Percentiles rank a stretch among this genome's conserved stretches.
Conservation (phyloP, 2,113 vertebrate genomes). For the Vicugna pacos region DNA sequence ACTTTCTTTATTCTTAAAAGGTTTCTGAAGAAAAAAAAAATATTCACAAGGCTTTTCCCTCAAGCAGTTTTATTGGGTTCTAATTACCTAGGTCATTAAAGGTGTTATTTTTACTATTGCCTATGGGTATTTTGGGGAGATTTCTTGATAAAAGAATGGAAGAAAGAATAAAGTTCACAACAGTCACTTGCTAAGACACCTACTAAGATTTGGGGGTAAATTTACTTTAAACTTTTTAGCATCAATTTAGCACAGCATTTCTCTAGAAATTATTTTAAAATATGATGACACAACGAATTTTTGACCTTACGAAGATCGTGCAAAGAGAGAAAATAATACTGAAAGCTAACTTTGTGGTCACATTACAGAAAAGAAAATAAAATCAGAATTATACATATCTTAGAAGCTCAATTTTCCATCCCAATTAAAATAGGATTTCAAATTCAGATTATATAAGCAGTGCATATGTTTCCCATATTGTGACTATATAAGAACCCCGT, state of each 20-base stretch:
- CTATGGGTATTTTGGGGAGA: slow-evolving; percentile 36
- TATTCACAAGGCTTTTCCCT: neutral
- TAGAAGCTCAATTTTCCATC: neutral
- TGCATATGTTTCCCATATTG: neutral
- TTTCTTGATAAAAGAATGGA: slow-evolving; percentile 31
- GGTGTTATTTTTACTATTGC: slow-evolving; percentile 14
- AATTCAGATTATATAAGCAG: neutral
- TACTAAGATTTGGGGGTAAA: neutral
- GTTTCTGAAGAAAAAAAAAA: neutral
- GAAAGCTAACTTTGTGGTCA: neutral
- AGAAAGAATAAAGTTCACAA: slow-evolving; percentile 40
- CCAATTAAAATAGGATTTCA: slow-evolving; percentile 37
- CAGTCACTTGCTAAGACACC: neutral
- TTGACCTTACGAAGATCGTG: neutral
- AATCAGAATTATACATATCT: neutral
- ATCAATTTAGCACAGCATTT: neutral
- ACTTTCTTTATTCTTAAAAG: neutral
- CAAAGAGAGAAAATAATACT: neutral
- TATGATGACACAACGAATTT: neutral
- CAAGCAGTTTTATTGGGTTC: slow-evolving; percentile 8
- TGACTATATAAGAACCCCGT: neutral
- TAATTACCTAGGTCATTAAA: slow-evolving; percentile 49
- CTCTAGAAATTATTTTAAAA: neutral
- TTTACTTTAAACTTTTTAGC: slow-evolving; percentile 58
- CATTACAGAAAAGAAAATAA: neutral